Percentiles rank a stretch among this genome's conserved stretches.
Evolutionary conservation across 1,140 invertebrate species (phyloP).

Genomic region (Sitobion miscanthi): DNA sequence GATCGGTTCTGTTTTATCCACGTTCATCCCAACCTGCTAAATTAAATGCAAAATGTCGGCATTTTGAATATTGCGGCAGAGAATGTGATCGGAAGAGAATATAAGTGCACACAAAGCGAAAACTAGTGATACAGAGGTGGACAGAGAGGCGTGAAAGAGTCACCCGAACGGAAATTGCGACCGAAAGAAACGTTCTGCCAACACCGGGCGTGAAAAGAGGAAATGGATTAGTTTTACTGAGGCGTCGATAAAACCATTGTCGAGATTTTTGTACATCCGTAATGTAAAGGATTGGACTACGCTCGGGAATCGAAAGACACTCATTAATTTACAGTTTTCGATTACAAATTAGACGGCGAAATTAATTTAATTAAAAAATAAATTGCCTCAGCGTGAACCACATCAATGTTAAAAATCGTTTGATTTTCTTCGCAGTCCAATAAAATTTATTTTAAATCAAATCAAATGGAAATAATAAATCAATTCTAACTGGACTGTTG

Average conservation of each 20-base stretch:
- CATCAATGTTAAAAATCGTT: background rate
- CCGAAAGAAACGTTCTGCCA: slow-evolving; percentile 45
- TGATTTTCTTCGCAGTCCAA: background rate
- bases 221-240: slow-evolving; percentile 54
- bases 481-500: too few relatives aligned
- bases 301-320: background rate
- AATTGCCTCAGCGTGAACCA: background rate
- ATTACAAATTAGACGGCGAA: background rate
- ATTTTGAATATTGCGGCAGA: slow-evolving; percentile 20
- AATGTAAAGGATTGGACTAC: background rate
- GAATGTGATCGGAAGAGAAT: background rate
- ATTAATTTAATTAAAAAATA: slow-evolving; percentile 10
- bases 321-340: slow-evolving; percentile 15
- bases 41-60: slow-evolving; percentile 29
- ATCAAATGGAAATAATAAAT: too few relatives aligned
- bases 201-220: background rate
- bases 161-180: slow-evolving; percentile 50
- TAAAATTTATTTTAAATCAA: too few relatives aligned
- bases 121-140: background rate
- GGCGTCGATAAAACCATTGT: slow-evolving; percentile 45
- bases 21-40: background rate
- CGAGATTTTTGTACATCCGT: background rate
- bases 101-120: background rate
- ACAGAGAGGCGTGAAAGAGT: background rate
- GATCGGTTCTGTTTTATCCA: background rate